Evolutionary conservation across 2,888 invertebrate species (phyloP), one percentile per base, ranked within the genome.

Genomic region (Diarsia brunnea): DNA sequence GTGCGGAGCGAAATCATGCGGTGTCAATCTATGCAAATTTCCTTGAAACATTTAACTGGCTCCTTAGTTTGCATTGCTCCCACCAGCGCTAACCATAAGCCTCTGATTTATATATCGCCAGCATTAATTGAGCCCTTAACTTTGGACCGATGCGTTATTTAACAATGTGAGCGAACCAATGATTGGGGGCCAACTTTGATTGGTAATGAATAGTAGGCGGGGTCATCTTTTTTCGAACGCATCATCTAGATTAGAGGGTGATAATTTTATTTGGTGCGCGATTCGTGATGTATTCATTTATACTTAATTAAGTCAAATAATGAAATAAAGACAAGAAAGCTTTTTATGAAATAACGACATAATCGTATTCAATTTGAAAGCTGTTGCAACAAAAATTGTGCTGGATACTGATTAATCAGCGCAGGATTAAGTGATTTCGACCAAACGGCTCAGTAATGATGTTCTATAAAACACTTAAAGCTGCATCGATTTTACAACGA

Each of bases 1-100:
- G 92, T 92, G 91, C 90, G 87, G 88, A 86, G 89, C 91, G 89
- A 90, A 94, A 95, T 95, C 95, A 92, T 92, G 89, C 93, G 92
- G 93, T 93, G 93, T 94, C 95, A 94, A 96, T 96, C 95, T 96
- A 96, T 96, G 96, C 96, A 95, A 96, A 96, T 96, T 95, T 95
- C 95, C 92, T 92, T 92, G 95, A 96, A 96, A 93, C 94, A 93
- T 95, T 95, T 95, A 95, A 94, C 94, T 92, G 92, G 93, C 93
- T 92, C 91, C 92, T 93, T 92, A 91, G 92, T 91, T 92, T 91
- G 92, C 91, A 90, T 89, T 92, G 92, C 92, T 93, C 93, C 93
- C 90, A 92, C 92, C 90, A 90, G 88, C 88, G 88, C 91, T 89
- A 90, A 91, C 92, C 91, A 92, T 93, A 92, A 92, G 91, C 90